Evolutionary conservation across 2,113 vertebrate genomes (phyloP).

Genomic region (Hystrix cristata): DNA sequence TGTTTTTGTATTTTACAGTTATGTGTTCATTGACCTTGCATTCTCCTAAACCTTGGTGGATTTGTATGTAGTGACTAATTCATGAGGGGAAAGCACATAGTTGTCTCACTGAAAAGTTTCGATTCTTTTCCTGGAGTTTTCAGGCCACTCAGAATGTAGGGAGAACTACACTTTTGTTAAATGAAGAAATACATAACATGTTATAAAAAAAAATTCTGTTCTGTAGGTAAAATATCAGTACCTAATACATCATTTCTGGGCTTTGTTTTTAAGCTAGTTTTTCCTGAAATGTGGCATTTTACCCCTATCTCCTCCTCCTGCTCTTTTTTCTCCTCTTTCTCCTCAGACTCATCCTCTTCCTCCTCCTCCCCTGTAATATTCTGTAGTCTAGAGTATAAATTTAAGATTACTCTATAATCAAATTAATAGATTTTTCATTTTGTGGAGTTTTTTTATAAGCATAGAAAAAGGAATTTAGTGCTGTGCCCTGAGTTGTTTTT

Average conservation of each 20-base stretch:
- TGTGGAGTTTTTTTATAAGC: background rate
- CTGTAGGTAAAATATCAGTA: background rate
- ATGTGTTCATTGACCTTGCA: background rate
- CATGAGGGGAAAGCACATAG: background rate
- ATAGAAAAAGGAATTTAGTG: constrained; percentile 30
- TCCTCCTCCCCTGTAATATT: background rate
- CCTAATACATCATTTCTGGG: background rate
- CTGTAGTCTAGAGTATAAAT: background rate
- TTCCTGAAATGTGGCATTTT: background rate
- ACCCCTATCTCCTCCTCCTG: background rate
- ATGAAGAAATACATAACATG: background rate
- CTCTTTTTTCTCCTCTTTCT: background rate
- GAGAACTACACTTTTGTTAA: background rate
- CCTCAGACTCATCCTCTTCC: background rate
- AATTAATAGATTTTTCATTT: background rate
- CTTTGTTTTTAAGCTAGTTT: background rate
- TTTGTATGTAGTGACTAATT: background rate
- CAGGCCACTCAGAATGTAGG: background rate
- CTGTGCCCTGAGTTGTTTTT: background rate
- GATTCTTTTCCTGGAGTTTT: background rate
- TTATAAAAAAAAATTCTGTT: background rate
- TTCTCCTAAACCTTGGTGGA: background rate
- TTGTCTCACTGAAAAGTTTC: background rate
- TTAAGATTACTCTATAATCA: constrained; percentile 2
- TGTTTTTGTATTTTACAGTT: background rate